Base-by-base conservation (phyloP, 2,113 vertebrate genomes). In the Mungos mungo region DNA sequence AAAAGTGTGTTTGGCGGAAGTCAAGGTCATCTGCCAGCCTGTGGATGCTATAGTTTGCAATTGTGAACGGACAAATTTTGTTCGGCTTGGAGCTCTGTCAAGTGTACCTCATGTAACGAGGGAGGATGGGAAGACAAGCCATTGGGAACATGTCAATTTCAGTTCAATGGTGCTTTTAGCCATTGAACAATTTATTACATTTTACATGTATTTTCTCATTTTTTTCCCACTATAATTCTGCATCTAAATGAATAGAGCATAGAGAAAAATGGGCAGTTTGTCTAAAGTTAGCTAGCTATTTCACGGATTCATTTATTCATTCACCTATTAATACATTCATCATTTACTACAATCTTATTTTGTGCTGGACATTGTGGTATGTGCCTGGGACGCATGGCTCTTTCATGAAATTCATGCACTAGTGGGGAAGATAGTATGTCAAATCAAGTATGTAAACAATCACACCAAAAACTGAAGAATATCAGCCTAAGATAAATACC, bases 31-130 rank as follows among this genome's bases (percentile, higher is more conserved):
- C 7, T 31, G 16, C 15, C 35, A n/a, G 25, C 14, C 47, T 47
- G 16, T 0, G 5, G 29, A 65, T 6, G 25, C 1, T 4, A 60
- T 33, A 21, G 29, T 0, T 0, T 33, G 31, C 25, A 25, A 41
- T 1, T 82, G 27, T 47, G 25, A 54, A 12, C 4, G 7, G 50
- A 19, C 4, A 18, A 33, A 12, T 9, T 1, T 21, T 65, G 31
- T 9, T 1, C 16, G 50, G 31, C 14, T 27, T 33, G 16, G 10
- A 66, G n/a, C 1, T 65, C 66, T 31, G 23, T 31, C 52, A 69
- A 31, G 12, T 25, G 7, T 25, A 8, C 31, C 60, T 71, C 41
- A n/a, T 5, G 45, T 45, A 86, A 86, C 11, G 76, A 15, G 21
- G 7, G 29, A 23, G 35, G 12, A n/a, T 79, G 15, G 15, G 16